Base-by-base conservation (phyloP, 2,888 invertebrate species). In the Sylvicola fuscatus region DNA sequence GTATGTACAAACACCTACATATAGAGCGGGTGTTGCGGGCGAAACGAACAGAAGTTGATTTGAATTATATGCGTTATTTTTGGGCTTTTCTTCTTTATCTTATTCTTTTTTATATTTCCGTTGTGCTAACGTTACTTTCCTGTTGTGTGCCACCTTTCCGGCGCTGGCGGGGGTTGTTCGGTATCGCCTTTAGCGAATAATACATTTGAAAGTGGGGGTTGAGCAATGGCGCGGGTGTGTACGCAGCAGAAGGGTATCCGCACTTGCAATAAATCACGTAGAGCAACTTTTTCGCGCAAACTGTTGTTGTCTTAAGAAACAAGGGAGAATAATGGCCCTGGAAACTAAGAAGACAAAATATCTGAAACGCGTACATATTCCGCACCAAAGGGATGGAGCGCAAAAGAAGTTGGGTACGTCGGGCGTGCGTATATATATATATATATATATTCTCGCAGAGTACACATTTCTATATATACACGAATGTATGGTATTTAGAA, bases 261-360 rank as follows among this genome's bases (percentile, higher is more conserved):
- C 21, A 21, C 21, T 21, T 21, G 21, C 21, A 21, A 46, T 46
- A 44, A 46, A 46, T 46, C 45, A 46, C 41, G 40, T 43, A 41
- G 42, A 44, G 44, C 42, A 44, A 44, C 42, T 45, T 43, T 45
- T 44, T 45, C 45, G 44, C 45, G 45, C 45, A 42, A 44, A 43
- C 45, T 45, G 45, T 41, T 44, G 42, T 43, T 42, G 21, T 21
- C 21, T 21, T 21, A 21, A 21, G 21, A 21, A 21, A 21, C 21
- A 21, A 21, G 21, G 21, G 21, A 21, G 21, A 21, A 21, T 21
- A 21, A 21, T 21, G 21, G 21, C 21, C 21, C 21, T 4, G 21
- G 21, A 21, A 21, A 21, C 21, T 21, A 21, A 21, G 21, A 21
- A 21, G 21, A 21, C 21, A 21, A 21, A 21, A 21, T 21, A 21